Conservation (phyloP, 2,797 vertebrate genomes). For the Acomys russatus region DNA sequence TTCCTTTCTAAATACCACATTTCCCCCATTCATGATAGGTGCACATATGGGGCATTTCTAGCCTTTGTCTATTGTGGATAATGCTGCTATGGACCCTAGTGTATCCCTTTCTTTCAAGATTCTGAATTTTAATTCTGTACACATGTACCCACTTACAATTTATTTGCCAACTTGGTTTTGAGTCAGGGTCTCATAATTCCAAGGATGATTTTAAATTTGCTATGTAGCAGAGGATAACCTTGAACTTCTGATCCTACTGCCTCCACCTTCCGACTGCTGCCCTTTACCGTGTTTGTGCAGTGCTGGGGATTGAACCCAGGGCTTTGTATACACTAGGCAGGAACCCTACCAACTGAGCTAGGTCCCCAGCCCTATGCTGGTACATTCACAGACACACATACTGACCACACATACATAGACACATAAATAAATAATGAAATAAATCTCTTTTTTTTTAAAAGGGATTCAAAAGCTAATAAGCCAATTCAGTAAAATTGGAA, state of each 20-base stretch:
- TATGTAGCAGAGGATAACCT: not conserved
- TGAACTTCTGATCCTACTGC: not conserved
- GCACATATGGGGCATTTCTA: not conserved
- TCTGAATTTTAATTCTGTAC: not conserved
- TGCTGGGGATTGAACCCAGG: not conserved
- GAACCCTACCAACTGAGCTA: not conserved
- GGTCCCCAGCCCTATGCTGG: not conserved
- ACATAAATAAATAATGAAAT: not conserved
- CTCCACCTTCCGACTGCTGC: not conserved
- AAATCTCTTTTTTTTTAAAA: not conserved
- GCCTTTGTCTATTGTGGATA: not conserved
- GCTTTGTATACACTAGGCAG: not conserved
- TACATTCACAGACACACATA: not conserved
- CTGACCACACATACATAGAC: not conserved
- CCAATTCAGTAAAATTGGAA: not conserved
- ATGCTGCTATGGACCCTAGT: not conserved
- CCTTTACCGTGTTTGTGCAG: no score
- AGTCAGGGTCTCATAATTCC: not conserved
- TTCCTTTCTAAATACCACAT: not conserved
- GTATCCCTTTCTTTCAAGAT: not conserved
- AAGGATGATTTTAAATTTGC: not conserved
- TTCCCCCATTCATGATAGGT: no score
- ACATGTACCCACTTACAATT: not conserved
- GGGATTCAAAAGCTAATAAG: not conserved
- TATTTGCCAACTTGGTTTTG: not conserved